Base-by-base conservation (phyloP, 2,113 vertebrate genomes). In the Natator depressus region DNA sequence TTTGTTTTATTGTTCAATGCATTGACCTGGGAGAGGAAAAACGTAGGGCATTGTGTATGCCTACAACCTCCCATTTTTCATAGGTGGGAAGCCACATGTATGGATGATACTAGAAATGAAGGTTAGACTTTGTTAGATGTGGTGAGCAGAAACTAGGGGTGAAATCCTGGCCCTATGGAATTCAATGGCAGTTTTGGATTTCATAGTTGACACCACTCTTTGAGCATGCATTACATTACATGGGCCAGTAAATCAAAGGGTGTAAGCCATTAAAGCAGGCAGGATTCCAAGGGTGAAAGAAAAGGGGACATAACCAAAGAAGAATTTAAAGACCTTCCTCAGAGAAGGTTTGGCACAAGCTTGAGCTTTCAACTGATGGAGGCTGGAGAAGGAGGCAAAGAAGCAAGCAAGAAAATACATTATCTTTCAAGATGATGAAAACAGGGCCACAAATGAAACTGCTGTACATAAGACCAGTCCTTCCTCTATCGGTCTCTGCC, bases 401-500 rank as follows among this genome's bases (percentile, higher is more conserved):
- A 31, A 51, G 14, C 14, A 19, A 25, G 53, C 51, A 42, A 10
- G 72, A 24, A 42, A 24, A 75, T 38, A 8, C 16, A 42, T 51
- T 7, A 3, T 27, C 22, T 46, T 27, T 0, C 3, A 50, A 25
- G 65, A 65, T 1, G 42, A 42, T 81, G 24, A n/a, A 75, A 22
- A 27, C 51, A 46, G 53, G 14, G 85, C 83, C 81, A 51, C 57
- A 24, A 81, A 2, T 31, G 14, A 69, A 72, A 29, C 0, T 14
- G 10, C 1, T 10, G 3, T 1, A 5, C 2, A 10, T 3, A 6
- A 25, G 20, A 24, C 29, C 24, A 4, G 35, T 47, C 54, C 6
- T 51, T 0, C 3, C 10, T 80, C 59, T 31, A 84, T 13, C 84
- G 78, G 85, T 38, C 46, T 51, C 65, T 75, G 4, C 17, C 0